These are phyloP conservation scores for Raja brachyura DNA, from an alignment of 2,113 vertebrate species.

Conservation along the genomic window DNA sequence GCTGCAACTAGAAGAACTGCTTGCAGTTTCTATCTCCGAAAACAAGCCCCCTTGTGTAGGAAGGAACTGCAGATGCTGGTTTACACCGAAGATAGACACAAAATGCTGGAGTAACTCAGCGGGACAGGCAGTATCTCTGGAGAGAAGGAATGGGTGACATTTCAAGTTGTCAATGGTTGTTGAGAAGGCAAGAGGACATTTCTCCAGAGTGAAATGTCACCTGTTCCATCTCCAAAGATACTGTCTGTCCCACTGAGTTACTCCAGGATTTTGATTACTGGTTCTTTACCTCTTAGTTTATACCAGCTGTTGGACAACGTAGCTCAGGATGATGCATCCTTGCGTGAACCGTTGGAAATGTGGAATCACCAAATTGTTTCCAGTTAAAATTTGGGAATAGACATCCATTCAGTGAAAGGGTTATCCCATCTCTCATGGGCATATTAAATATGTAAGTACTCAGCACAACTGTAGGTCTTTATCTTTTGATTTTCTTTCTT, in stretches of 20 bases:
- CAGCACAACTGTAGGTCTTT: not conserved
- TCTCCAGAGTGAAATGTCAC: too few relatives aligned
- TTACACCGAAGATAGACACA: too few relatives aligned
- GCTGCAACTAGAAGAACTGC: not conserved
- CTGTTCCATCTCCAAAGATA: too few relatives aligned
- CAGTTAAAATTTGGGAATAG: not conserved
- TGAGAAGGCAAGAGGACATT: too few relatives aligned
- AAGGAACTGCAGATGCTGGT: too few relatives aligned
- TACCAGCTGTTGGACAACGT: not conserved
- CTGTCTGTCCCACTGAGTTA: too few relatives aligned
- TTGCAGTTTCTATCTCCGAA: not conserved
- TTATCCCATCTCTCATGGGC: not conserved
- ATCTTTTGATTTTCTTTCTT: conserved; percentile 7
- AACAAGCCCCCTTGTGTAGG: too few relatives aligned
- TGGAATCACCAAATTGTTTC: not conserved
- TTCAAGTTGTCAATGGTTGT: too few relatives aligned
- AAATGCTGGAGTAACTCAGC: too few relatives aligned
- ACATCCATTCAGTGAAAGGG: not conserved
- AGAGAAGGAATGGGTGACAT: too few relatives aligned
- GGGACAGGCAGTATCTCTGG: too few relatives aligned
- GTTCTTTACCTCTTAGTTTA: not conserved
- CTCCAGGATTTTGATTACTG: not conserved
- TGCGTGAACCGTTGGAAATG: not conserved
- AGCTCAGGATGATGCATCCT: not conserved
- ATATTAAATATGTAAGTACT: not conserved